These are phyloP conservation scores for Nephotettix cincticeps DNA, from an alignment of 1,140 invertebrate genomes.

Conservation along the genomic window DNA sequence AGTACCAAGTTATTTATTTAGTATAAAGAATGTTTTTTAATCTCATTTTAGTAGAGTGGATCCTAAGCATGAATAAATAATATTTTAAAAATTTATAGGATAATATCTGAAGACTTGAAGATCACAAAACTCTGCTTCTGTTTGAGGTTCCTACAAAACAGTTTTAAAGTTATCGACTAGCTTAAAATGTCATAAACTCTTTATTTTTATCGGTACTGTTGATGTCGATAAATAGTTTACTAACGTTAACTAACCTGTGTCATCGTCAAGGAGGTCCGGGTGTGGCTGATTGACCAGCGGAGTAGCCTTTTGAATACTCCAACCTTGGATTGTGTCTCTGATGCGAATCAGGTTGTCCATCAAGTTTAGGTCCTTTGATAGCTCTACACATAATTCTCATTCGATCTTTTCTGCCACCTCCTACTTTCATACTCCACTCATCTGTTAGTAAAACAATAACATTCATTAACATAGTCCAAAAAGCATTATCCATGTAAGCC, in stretches of 20 bases:
- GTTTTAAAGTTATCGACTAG: not conserved
- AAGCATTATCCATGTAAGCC: too few species aligned
- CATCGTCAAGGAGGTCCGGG: constrained; percentile 92
- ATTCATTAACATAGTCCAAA: too few species aligned
- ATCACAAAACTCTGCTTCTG: too few species aligned
- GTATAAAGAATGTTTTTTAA: too few species aligned
- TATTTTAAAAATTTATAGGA: too few species aligned
- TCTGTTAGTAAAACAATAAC: too few species aligned
- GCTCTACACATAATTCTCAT: constrained; percentile 86
- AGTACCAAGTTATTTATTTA: too few species aligned
- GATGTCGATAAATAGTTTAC: constrained; percentile 45
- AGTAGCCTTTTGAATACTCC: constrained; percentile 91
- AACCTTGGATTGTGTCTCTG: constrained; percentile 90
- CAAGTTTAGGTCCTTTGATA: constrained; percentile 83
- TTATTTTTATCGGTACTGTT: constrained; percentile 70
- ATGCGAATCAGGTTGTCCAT: constrained; percentile 94
- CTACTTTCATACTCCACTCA: too few species aligned
- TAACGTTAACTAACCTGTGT: constrained; percentile 74
- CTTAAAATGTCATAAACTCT: not conserved
- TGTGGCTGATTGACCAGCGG: constrained; percentile 91
- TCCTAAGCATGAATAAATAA: too few species aligned
- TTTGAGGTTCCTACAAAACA: too few species aligned
- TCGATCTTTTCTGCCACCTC: constrained; percentile 97
- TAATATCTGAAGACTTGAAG: too few species aligned
- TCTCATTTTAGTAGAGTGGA: too few species aligned